phyloP scores from a whole-genome alignment of 2,113 vertebrate genomes.

The Aspidoscelis tigris region DNA sequence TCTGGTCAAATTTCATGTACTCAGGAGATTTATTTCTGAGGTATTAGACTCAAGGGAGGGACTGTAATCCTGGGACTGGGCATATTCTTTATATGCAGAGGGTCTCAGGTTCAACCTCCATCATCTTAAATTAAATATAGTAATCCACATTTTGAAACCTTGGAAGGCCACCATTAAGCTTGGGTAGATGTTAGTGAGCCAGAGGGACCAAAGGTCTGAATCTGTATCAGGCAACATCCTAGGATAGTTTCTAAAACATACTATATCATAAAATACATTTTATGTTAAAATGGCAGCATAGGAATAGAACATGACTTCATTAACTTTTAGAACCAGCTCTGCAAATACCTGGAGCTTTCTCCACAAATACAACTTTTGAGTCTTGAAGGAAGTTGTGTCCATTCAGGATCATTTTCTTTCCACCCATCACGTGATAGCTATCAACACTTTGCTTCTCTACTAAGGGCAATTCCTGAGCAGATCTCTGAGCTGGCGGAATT shows the following conservation, averaged over 20 bases:
- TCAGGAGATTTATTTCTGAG: background rate
- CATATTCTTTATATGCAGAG: background rate
- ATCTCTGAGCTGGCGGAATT: constrained; percentile 86
- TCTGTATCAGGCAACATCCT: no score
- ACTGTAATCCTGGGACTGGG: no score
- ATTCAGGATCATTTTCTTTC: constrained; percentile 91
- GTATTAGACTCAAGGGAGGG: no score
- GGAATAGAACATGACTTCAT: background rate
- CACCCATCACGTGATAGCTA: constrained; percentile 88
- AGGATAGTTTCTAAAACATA: background rate
- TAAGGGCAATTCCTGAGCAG: constrained; percentile 96
- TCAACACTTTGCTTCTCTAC: constrained; percentile 95
- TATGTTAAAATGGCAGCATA: background rate
- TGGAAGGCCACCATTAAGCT: no score
- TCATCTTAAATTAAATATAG: no score
- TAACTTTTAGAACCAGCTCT: constrained; percentile 18
- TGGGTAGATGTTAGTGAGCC: no score
- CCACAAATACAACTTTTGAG: constrained; percentile 97
- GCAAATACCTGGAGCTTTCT: constrained; percentile 93
- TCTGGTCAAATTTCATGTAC: background rate
- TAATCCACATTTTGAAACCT: no score
- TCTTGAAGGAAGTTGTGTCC: constrained; percentile 97
- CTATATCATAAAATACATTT: background rate
- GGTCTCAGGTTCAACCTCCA: background rate
- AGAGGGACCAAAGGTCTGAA: no score